phyloP scores from a whole-genome alignment of 2,888 invertebrate genomes.

The Drosophila niveifrons region DNA sequence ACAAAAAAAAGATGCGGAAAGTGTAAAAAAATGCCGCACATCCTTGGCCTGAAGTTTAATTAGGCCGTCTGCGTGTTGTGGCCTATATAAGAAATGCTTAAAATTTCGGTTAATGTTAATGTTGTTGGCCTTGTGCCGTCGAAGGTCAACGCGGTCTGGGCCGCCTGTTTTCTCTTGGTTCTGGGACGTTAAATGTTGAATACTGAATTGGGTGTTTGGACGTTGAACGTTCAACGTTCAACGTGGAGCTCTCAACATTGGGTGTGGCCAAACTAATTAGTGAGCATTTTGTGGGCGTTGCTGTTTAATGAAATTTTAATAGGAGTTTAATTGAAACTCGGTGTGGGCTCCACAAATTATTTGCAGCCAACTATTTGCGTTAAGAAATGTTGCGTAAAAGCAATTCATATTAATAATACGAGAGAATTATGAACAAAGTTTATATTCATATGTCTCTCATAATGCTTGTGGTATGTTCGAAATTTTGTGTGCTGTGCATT shows the following conservation, averaged over 20 bases:
- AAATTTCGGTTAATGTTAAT: conserved; percentile 40
- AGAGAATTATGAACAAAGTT: background rate
- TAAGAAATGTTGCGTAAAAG: background rate
- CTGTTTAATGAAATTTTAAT: conserved; percentile 74
- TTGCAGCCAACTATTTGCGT: conserved; percentile 4
- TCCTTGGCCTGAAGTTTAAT: conserved; percentile 66
- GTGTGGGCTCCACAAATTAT: conserved; percentile 14
- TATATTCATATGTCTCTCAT: background rate
- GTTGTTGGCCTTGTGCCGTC: conserved; percentile 36
- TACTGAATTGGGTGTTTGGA: conserved; percentile 10
- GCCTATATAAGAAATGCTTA: conserved; percentile 49
- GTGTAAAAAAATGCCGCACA: conserved; percentile 21
- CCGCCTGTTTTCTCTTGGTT: background rate
- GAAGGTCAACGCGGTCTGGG: conserved; percentile 57
- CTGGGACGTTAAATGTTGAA: conserved; percentile 9
- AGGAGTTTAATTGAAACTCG: conserved; percentile 68
- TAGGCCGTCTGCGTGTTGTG: conserved; percentile 60
- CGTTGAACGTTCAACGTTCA: conserved; percentile 3
- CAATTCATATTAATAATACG: background rate
- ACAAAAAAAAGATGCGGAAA: conserved; percentile 13
- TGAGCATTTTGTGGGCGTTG: conserved; percentile 70
- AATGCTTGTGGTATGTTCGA: background rate
- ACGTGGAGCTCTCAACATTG: conserved; percentile 1
- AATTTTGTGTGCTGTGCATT: background rate
- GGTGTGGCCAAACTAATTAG: conserved; percentile 71